Conservation (phyloP, 2,888 invertebrate genomes). For the Melieria picta region DNA sequence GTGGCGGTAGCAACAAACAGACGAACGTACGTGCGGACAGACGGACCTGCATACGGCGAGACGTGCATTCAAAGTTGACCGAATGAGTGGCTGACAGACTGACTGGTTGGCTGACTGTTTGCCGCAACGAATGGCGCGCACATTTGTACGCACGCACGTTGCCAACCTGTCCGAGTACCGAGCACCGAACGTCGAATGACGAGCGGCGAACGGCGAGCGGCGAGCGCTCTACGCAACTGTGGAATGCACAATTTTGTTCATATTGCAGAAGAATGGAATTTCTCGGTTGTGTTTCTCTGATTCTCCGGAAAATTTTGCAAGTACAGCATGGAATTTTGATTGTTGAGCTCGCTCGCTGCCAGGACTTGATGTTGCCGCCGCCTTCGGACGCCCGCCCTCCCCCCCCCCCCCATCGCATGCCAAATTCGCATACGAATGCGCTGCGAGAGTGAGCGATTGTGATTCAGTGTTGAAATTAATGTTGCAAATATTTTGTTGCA, state of each 20-base stretch:
- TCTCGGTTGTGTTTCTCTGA: conserved; percentile 38
- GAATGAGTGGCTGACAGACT: conserved; percentile 27
- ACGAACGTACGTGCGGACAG: not conserved
- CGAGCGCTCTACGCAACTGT: conserved; percentile 18
- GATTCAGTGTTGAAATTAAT: conserved; percentile 51
- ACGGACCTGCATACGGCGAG: not conserved
- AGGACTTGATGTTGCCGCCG: conserved; percentile 2
- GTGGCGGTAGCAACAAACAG: not conserved
- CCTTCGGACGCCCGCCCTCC: too few relatives aligned
- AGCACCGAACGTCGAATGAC: not conserved
- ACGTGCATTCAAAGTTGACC: not conserved
- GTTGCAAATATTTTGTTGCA: conserved; percentile 50
- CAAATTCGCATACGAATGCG: not conserved
- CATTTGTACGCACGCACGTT: not conserved
- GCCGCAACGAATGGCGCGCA: conserved; percentile 1
- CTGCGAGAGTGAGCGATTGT: conserved; percentile 23
- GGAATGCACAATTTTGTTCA: conserved; percentile 57
- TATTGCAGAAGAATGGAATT: conserved; percentile 55
- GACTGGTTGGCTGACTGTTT: conserved; percentile 10
- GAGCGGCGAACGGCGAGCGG: not conserved
- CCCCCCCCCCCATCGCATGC: too few relatives aligned
- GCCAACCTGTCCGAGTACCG: not conserved
- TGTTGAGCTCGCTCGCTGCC: too few relatives aligned
- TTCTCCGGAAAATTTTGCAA: conserved; percentile 44
- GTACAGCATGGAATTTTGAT: conserved; percentile 17